phyloP scores from a whole-genome alignment of 2,888 invertebrate species.

The Allacma fusca region DNA sequence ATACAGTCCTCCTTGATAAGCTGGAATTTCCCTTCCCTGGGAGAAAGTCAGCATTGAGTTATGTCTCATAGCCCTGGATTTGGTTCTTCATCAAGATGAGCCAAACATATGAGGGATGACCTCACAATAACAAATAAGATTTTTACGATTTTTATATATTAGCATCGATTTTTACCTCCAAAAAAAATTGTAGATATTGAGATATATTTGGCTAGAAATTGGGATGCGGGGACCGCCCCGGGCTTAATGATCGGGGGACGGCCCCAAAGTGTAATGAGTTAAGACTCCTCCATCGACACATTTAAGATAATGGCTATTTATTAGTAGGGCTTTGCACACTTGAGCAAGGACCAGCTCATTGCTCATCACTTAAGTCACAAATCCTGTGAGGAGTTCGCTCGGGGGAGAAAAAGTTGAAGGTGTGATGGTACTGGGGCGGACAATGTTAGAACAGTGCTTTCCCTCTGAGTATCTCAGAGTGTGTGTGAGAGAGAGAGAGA shows the following conservation, averaged over 20 bases:
- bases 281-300: background rate
- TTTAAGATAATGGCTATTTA: slow-evolving; percentile 37
- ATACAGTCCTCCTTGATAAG: too few relatives aligned
- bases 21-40: too few relatives aligned
- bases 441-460: too few relatives aligned
- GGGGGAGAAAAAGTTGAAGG: background rate
- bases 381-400: background rate
- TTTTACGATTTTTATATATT: too few relatives aligned
- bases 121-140: too few relatives aligned
- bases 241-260: background rate
- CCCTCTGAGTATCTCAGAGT: background rate
- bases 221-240: background rate
- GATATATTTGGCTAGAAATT: too few relatives aligned
- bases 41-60: too few relatives aligned
- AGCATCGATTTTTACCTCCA: too few relatives aligned
- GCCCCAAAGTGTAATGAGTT: slow-evolving; percentile 30
- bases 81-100: too few relatives aligned
- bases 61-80: too few relatives aligned
- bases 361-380: slow-evolving; percentile 17
- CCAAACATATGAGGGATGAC: too few relatives aligned
- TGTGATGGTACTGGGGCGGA: background rate
- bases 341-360: background rate
- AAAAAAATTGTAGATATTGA: too few relatives aligned
- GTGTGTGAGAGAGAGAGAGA: background rate
- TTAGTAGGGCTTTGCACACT: background rate